Base-by-base conservation (phyloP, 2,797 vertebrate species). In the Martes flavigula region DNA sequence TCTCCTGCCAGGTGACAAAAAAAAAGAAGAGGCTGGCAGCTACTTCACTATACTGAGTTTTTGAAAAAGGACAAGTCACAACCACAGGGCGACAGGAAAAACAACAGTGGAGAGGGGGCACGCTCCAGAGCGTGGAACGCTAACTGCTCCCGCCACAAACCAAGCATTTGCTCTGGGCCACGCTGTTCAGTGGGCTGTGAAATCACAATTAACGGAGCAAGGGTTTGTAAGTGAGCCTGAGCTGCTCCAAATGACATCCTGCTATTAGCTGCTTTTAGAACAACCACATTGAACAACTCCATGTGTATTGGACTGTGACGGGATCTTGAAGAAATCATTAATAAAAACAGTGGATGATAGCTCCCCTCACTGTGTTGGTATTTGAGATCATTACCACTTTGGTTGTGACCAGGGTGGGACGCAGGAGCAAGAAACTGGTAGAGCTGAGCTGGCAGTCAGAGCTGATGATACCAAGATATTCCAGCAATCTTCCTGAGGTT, bases 131-230 rank as follows among this genome's bases (percentile, higher is more conserved):
- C 58, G 14, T 92, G 83, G 81, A 84, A 62, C 54, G 23, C 92
- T 95, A 98, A 98, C 97, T 97, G 96, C 98, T 98, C 98, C 97
- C 91, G 90, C 85, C 95, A 79, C 43, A 78, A 27, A 60, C 58
- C 58, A 3, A 97, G 97, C 38, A 60, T 97, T 97, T 91, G 97
- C 99, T 98, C 89, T 88, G 98, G 98, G 98, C 98, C 97, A 95
- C 40, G 94, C 93, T 92, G 96, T 94, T 98, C 98, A 98, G 87
- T 1, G 8, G 98, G 98, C 98, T 98, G 97, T 99, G 98, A 99
- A 99, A 99, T 99, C 98, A 98, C 98, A 99, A 98, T 99, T 98
- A 99, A 98, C 96, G 2, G 98, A 99, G 98, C 98, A 98, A 98
- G 98, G 98, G 98, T 98, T 98, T 97, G 97, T 97, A 98, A 99